These are phyloP conservation scores for Chloropsis cyanopogon DNA, from an alignment of 2,113 vertebrate species.

Conservation along the genomic window DNA sequence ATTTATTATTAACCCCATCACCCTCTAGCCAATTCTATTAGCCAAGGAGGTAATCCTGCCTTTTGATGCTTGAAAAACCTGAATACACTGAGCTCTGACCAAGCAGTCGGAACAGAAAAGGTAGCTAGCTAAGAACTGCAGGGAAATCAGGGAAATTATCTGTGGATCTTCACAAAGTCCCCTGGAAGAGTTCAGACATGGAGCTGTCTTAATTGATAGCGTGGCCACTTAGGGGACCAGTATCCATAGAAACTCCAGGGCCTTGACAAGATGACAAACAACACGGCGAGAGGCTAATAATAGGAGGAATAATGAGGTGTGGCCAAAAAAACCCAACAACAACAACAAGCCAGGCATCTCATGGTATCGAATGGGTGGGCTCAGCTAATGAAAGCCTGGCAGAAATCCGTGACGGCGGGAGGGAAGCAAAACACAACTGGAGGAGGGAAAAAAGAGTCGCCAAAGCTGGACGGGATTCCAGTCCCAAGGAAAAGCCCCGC, in stretches of 20 bases:
- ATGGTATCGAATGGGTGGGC: background rate
- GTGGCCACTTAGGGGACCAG: slow-evolving; percentile 43
- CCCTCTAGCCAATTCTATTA: background rate
- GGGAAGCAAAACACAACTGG: background rate
- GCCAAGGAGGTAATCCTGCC: background rate
- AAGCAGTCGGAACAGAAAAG: accelerated
- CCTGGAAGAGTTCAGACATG: background rate
- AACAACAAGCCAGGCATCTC: background rate
- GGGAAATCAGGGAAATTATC: background rate
- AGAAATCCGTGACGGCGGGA: background rate
- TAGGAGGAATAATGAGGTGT: slow-evolving; percentile 30
- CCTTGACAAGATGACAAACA: slow-evolving; percentile 70
- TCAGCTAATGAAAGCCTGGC: background rate
- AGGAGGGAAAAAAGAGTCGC: background rate
- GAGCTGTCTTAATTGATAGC: slow-evolving; percentile 55
- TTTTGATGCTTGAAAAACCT: background rate
- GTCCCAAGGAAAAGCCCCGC: background rate
- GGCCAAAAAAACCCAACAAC: background rate
- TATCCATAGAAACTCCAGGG: slow-evolving; percentile 61
- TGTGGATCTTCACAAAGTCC: background rate
- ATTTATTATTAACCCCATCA: background rate
- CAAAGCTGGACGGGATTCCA: background rate
- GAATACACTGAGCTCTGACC: background rate
- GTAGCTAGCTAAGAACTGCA: background rate
- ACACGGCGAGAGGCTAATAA: background rate